Conservation (phyloP, 2,113 vertebrate genomes). For the Lycaon pictus region DNA sequence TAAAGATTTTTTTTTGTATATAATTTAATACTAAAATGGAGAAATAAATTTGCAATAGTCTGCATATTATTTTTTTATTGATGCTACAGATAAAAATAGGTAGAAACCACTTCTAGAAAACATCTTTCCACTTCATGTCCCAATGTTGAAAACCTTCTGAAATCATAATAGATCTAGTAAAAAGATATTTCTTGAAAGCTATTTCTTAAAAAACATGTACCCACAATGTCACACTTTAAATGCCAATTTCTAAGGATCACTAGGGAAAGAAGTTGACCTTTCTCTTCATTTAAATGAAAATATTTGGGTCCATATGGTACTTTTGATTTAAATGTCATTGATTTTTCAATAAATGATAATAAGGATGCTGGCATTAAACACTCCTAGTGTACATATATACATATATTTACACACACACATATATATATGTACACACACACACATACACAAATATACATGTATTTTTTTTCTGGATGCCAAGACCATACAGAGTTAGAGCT, state of each 20-base stretch:
- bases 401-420: neutral
- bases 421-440: neutral
- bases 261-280: conserved; percentile 36
- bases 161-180: conserved; percentile 41
- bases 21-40: neutral
- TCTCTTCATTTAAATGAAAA: conserved; percentile 56
- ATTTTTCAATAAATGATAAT: conserved; percentile 53
- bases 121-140: neutral
- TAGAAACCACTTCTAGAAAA: conserved; percentile 2
- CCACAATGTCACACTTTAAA: conserved; percentile 17
- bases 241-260: conserved; percentile 2
- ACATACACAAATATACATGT: neutral
- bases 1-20: neutral
- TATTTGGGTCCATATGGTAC: conserved; percentile 1
- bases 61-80: neutral
- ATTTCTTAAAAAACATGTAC: conserved; percentile 15
- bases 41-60: neutral
- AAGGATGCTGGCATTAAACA: neutral
- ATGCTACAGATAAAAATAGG: neutral
- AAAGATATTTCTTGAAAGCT: neutral
- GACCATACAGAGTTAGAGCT: neutral
- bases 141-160: conserved; percentile 33
- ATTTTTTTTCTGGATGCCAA: neutral
- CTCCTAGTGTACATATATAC: neutral
- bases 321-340: conserved; percentile 62